A percentile compares a stretch with the other conserved stretches of the same genome.
phyloP scores from a whole-genome alignment of 1,140 invertebrate species.

The Drosophila pectinifera region DNA sequence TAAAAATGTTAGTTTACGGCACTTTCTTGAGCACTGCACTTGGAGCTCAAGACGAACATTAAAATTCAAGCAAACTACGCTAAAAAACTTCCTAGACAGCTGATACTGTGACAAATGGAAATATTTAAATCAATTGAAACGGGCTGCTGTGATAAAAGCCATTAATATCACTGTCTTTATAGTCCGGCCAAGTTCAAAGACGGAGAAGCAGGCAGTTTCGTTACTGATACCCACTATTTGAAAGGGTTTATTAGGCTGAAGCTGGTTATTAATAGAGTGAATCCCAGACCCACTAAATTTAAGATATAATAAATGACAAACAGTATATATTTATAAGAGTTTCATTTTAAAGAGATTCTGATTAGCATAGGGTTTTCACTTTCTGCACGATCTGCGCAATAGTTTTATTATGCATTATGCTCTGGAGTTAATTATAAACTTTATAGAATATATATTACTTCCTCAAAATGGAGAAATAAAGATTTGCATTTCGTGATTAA shows the following conservation, averaged over 20 bases:
- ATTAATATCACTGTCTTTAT: conserved; percentile 52
- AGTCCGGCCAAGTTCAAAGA: conserved; percentile 47
- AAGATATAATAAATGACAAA: no score
- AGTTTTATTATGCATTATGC: no score
- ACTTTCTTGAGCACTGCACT: conserved; percentile 37
- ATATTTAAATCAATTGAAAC: conserved; percentile 58
- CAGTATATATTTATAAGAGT: no score
- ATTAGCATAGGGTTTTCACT: no score
- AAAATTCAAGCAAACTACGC: conserved; percentile 25
- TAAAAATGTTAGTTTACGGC: conserved; percentile 41
- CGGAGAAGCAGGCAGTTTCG: conserved; percentile 16
- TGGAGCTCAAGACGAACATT: conserved; percentile 38
- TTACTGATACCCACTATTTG: conserved; percentile 8
- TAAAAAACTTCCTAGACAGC: conserved; percentile 59
- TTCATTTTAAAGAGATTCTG: not conserved
- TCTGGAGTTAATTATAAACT: no score
- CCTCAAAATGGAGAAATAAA: no score
- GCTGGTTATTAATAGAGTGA: no score
- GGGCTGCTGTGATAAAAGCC: conserved; percentile 45
- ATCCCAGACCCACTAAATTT: no score
- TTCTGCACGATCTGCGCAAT: no score
- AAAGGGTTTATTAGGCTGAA: not conserved
- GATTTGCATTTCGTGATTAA: no score
- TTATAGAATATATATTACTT: no score
- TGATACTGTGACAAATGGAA: conserved; percentile 53